Conservation (phyloP, 2,888 invertebrate species). For the Mesorhabditis belari region DNA sequence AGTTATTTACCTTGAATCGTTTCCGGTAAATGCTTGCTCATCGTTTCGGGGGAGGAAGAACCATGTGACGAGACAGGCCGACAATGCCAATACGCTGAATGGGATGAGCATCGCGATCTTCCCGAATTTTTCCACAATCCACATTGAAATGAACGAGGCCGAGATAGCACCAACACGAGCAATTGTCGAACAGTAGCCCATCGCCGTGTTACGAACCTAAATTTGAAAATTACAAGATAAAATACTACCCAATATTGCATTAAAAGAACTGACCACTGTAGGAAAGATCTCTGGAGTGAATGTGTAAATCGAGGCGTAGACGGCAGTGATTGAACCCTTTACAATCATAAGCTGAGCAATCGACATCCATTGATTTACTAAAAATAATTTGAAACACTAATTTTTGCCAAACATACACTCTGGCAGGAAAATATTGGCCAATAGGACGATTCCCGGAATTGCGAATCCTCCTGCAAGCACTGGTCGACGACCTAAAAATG, state of each 20-base stretch:
- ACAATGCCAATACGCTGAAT: conserved; percentile 38
- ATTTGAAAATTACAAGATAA: not conserved
- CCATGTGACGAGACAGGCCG: conserved; percentile 38
- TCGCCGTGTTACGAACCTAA: conserved; percentile 72
- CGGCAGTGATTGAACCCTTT: conserved; percentile 73
- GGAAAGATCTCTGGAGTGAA: conserved; percentile 83
- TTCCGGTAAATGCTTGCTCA: conserved; percentile 44
- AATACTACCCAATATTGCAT: not conserved
- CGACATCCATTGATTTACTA: conserved; percentile 20
- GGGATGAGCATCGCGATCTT: conserved; percentile 47
- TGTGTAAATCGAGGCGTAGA: conserved; percentile 78
- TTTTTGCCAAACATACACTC: conserved; percentile 5
- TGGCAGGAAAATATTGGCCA: conserved; percentile 44
- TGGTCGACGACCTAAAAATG: conserved; percentile 52
- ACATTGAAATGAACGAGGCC: conserved; percentile 71
- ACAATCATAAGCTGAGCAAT: conserved; percentile 66
- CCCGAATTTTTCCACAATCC: conserved; percentile 46
- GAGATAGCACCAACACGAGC: conserved; percentile 78
- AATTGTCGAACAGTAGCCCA: conserved; percentile 76
- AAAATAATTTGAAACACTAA: conserved; percentile 2
- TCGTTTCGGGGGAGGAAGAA: conserved; percentile 50
- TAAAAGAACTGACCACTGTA: conserved; percentile 64
- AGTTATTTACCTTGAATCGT: conserved; percentile 42
- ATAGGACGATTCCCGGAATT: conserved; percentile 41
- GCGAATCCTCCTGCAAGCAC: conserved; percentile 43